Evolutionary conservation across 2,888 invertebrate genomes (phyloP).

Genomic region (Cheilosia vulpina): DNA sequence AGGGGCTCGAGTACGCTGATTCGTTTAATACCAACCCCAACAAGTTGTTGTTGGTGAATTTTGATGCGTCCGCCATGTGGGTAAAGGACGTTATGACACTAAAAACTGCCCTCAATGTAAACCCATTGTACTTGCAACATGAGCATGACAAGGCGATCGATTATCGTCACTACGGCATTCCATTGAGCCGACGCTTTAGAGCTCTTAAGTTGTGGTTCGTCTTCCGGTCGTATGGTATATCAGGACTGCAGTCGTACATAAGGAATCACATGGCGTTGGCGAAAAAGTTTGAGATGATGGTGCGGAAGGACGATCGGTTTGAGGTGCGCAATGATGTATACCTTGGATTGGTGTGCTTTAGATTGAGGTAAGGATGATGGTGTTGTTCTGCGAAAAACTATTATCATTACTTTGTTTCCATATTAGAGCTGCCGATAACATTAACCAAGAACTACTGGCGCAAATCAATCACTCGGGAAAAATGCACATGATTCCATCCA

Average conservation of each 20-base stretch:
- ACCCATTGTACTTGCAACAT: slow-evolving; percentile 93
- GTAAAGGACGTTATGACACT: slow-evolving; percentile 90
- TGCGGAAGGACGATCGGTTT: slow-evolving; percentile 89
- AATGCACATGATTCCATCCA: slow-evolving; percentile 93
- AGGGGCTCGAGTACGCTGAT: slow-evolving; percentile 90
- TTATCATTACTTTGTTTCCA: slow-evolving; percentile 26
- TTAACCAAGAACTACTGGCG: slow-evolving; percentile 90
- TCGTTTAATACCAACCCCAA: slow-evolving; percentile 95
- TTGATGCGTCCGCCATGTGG: slow-evolving; percentile 94
- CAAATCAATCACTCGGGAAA: slow-evolving; percentile 92
- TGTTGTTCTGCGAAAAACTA: not conserved
- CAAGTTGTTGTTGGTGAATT: slow-evolving; percentile 93
- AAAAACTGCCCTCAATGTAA: slow-evolving; percentile 93
- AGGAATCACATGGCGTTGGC: slow-evolving; percentile 92
- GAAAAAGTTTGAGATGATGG: slow-evolving; percentile 88
- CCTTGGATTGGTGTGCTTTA: slow-evolving; percentile 91
- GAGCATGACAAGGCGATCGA: slow-evolving; percentile 90
- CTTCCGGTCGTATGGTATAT: slow-evolving; percentile 90
- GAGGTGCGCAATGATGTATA: slow-evolving; percentile 91
- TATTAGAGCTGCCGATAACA: slow-evolving; percentile 86
- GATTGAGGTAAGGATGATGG: slow-evolving; percentile 84
- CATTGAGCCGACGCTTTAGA: slow-evolving; percentile 92
- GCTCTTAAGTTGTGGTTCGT: slow-evolving; percentile 96
- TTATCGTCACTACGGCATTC: slow-evolving; percentile 94
- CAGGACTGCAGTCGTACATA: slow-evolving; percentile 92